A percentile compares a stretch with the other conserved stretches of the same genome.
These are phyloP conservation scores for Pentamera pediparva DNA, from an alignment of 53 echinoderm and acorn worm genomes.

Conservation along the genomic window DNA sequence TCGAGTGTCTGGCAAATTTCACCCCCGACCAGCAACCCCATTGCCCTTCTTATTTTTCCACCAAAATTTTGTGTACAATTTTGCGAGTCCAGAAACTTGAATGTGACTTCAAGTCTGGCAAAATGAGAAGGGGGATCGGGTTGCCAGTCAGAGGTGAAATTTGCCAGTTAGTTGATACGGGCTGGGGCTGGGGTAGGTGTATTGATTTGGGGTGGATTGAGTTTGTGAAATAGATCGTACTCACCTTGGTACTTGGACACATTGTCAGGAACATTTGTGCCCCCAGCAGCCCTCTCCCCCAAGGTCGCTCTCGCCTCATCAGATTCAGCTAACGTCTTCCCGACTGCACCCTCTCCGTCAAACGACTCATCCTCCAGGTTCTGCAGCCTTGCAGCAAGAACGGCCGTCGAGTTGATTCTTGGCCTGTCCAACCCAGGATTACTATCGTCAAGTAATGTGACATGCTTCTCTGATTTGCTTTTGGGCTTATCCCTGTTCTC, in stretches of 20 bases:
- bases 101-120: too few relatives aligned
- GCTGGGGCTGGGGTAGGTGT: too few relatives aligned
- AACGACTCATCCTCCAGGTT: constrained; percentile 49
- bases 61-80: too few relatives aligned
- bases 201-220: too few relatives aligned
- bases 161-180: too few relatives aligned
- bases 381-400: constrained; percentile 55
- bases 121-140: too few relatives aligned
- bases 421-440: constrained; percentile 48
- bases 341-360: constrained; percentile 63
- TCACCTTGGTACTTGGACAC: constrained; percentile 83
- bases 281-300: constrained; percentile 64
- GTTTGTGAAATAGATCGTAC: too few relatives aligned
- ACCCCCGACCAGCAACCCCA: too few relatives aligned
- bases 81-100: too few relatives aligned
- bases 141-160: too few relatives aligned
- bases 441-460: constrained; percentile 27
- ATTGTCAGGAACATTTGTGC: constrained; percentile 56
- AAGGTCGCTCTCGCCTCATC: constrained; percentile 51
- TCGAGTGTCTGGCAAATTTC: too few relatives aligned
- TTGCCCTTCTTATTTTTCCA: too few relatives aligned
- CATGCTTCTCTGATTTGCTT: constrained; percentile 29
- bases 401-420: constrained; percentile 53
- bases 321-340: constrained; percentile 60
- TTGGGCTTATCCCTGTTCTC: not conserved